Percentiles rank a stretch among this genome's conserved stretches.
Evolutionary conservation across 2,888 invertebrate species (phyloP).

Genomic region (Drosophila subquinaria): DNA sequence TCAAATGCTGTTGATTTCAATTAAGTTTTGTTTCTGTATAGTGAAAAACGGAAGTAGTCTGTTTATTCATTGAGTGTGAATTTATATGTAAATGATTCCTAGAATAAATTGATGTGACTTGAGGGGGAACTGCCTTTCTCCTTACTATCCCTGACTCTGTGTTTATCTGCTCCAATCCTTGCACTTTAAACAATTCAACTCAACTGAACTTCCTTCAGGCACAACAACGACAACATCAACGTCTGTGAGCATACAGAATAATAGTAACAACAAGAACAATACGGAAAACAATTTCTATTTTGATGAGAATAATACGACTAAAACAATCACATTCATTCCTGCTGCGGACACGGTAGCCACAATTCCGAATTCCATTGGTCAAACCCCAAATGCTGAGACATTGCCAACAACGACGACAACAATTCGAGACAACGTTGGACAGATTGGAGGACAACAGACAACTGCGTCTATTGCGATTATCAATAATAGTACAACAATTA

Average conservation of each 20-base stretch:
- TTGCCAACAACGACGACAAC: conserved; percentile 11
- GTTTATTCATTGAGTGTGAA: conserved; percentile 2
- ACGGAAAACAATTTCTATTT: conserved; percentile 59
- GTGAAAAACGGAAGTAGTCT: not conserved
- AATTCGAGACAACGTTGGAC: conserved; percentile 4
- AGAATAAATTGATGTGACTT: not conserved
- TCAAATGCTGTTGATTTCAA: not conserved
- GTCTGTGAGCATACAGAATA: conserved; percentile 13
- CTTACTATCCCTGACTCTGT: not conserved
- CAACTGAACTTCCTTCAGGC: conserved; percentile 28
- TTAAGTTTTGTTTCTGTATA: not conserved
- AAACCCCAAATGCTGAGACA: conserved; percentile 36
- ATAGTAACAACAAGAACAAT: conserved; percentile 27
- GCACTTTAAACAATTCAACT: conserved; percentile 3
- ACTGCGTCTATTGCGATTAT: conserved; percentile 34
- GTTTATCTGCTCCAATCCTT: not conserved
- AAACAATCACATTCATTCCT: conserved; percentile 49
- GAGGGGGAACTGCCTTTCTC: not conserved
- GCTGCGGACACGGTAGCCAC: conserved; percentile 32
- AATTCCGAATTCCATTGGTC: conserved; percentile 37
- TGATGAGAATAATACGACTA: conserved; percentile 66
- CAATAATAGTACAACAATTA: conserved; percentile 46
- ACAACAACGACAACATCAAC: conserved; percentile 40
- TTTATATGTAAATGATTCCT: conserved; percentile 1
- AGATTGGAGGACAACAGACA: conserved; percentile 12